Conservation (phyloP, 2,888 invertebrate species). For the Rhaphigaster nebulosa region DNA sequence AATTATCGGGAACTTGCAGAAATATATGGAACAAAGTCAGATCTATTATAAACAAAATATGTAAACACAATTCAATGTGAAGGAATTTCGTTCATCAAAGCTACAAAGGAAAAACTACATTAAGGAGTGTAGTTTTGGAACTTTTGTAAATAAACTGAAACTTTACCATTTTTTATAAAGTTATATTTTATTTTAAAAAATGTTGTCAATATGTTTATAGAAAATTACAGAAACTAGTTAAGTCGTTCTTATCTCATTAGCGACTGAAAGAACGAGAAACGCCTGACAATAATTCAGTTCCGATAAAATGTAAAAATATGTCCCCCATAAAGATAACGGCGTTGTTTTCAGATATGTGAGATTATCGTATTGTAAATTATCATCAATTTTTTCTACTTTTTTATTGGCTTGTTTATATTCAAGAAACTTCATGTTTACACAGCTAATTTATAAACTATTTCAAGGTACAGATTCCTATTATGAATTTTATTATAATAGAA, state of each 20-base stretch:
- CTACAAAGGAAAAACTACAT: no score
- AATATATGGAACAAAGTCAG: no score
- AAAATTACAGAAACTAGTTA: neutral
- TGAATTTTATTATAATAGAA: no score
- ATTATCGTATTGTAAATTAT: neutral
- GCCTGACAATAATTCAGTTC: no score
- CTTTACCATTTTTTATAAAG: neutral
- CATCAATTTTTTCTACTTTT: neutral
- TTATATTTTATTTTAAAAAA: neutral
- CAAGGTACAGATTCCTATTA: no score
- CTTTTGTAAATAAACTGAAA: no score
- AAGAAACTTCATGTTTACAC: neutral
- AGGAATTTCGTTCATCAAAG: no score
- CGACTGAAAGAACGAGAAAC: neutral
- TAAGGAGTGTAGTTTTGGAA: no score
- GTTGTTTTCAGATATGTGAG: neutral
- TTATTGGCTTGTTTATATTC: neutral
- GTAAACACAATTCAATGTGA: no score
- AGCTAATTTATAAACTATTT: neutral
- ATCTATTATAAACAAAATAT: no score
- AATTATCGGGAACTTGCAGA: no score
- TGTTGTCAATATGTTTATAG: neutral
- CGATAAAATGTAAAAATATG: neutral
- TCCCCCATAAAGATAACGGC: neutral
- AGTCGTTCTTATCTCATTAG: neutral